Conservation (phyloP, 1,140 invertebrate genomes). For the Drosophila ohnishii region DNA sequence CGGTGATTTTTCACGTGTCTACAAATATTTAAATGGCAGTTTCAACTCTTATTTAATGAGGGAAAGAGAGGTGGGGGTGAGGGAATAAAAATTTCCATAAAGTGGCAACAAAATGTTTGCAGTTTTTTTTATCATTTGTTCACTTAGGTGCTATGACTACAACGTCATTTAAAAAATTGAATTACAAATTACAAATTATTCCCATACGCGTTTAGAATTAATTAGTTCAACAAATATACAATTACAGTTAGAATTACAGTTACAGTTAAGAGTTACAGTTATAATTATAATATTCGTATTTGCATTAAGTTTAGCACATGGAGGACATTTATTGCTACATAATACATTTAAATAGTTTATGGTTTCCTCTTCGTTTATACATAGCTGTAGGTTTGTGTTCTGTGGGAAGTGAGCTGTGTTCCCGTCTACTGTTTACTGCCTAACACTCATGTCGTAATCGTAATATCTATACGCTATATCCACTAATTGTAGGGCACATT, state of each 20-base stretch:
- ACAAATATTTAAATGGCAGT: constrained; percentile 74
- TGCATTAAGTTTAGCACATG: constrained; percentile 81
- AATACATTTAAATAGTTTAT: constrained; percentile 67
- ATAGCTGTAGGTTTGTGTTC: constrained; percentile 10
- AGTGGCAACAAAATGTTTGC: constrained; percentile 38
- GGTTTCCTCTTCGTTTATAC: constrained; percentile 47
- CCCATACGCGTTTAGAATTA: constrained; percentile 56
- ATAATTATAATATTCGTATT: constrained; percentile 51
- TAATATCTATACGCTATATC: constrained; percentile 14
- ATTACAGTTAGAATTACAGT: constrained; percentile 52
- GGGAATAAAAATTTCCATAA: constrained; percentile 42
- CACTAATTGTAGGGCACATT: constrained; percentile 72
- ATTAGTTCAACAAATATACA: constrained; percentile 73
- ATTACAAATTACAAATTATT: constrained; percentile 70
- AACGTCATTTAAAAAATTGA: constrained; percentile 76
- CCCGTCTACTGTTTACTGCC: constrained; percentile 8
- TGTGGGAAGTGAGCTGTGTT: constrained; percentile 5
- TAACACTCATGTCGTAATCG: constrained; percentile 16
- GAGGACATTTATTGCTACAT: constrained; percentile 80
- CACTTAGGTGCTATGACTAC: constrained; percentile 73
- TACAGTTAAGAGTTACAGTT: constrained; percentile 40
- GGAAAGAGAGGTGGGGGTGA: not conserved
- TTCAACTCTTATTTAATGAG: constrained; percentile 41
- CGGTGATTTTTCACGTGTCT: constrained; percentile 11
- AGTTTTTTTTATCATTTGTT: constrained; percentile 35